Evolutionary conservation across 2,797 vertebrate genomes (phyloP).

Genomic region (Silurus lanzhouensis): DNA sequence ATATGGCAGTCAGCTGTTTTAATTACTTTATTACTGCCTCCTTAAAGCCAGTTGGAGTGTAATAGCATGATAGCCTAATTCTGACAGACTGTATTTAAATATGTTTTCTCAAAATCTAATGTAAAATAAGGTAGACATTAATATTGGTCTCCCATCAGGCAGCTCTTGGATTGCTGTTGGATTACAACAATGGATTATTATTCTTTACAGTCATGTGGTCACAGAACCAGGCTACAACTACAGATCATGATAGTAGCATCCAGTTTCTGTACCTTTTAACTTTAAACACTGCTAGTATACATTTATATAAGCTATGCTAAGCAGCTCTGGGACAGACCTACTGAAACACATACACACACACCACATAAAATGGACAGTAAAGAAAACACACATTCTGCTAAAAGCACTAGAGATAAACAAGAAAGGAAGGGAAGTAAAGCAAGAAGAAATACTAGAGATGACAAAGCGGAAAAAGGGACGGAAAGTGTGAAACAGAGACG

Average conservation of each 20-base stretch:
- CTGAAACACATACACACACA: no score
- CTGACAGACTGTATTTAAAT: neutral
- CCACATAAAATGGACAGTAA: neutral
- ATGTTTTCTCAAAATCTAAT: neutral
- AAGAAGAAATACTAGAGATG: neutral
- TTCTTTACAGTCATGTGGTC: neutral
- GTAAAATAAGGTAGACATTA: neutral
- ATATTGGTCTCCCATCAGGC: neutral
- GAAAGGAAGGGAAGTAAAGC: slow-evolving; percentile 13
- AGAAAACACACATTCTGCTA: neutral
- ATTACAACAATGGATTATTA: no score
- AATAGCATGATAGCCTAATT: neutral
- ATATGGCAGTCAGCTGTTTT: neutral
- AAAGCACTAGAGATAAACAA: neutral
- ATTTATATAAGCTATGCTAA: neutral
- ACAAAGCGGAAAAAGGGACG: neutral
- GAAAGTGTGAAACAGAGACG: neutral
- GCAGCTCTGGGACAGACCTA: neutral
- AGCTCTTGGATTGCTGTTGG: neutral
- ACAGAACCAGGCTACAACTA: neutral
- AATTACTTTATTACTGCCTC: neutral
- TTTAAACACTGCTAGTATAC: neutral
- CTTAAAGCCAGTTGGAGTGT: neutral
- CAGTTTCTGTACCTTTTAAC: neutral
- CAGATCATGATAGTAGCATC: neutral